Percentiles rank a stretch among this genome's conserved stretches.
Evolutionary conservation across 2,797 vertebrate genomes (phyloP).

Genomic region (Eidolon dupreanum): DNA sequence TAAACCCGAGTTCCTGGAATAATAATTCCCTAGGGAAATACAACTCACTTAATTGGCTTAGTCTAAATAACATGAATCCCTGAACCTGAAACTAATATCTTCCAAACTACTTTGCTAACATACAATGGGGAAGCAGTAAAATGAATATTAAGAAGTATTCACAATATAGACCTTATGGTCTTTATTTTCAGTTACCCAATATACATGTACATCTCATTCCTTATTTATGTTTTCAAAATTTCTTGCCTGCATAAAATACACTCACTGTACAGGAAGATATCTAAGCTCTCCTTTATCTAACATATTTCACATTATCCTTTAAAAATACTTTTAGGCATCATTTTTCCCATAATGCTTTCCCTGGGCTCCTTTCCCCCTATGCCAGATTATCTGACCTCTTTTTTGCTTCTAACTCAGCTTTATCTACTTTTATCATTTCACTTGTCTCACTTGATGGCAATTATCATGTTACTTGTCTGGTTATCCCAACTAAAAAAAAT

Average conservation of each 20-base stretch:
- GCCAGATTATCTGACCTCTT: neutral
- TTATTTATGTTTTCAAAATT: neutral
- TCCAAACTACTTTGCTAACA: neutral
- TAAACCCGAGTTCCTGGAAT: neutral
- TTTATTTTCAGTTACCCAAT: neutral
- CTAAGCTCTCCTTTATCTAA: neutral
- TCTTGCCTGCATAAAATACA: neutral
- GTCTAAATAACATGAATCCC: neutral
- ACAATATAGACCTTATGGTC: neutral
- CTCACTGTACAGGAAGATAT: neutral
- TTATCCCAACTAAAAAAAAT: neutral
- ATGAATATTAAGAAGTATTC: neutral
- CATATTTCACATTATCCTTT: neutral
- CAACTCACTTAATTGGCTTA: slow-evolving; percentile 3
- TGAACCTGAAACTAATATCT: neutral
- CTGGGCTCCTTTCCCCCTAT: rapidly evolving
- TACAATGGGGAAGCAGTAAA: neutral
- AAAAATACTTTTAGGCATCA: neutral
- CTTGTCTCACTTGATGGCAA: neutral
- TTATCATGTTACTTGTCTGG: neutral
- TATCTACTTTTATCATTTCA: neutral
- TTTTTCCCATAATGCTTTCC: neutral
- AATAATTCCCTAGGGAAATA: neutral
- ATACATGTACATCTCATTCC: neutral
- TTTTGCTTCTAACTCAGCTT: neutral